phyloP scores from a whole-genome alignment of 2,113 vertebrate species.

The Cyprinodon brontotheroides region DNA sequence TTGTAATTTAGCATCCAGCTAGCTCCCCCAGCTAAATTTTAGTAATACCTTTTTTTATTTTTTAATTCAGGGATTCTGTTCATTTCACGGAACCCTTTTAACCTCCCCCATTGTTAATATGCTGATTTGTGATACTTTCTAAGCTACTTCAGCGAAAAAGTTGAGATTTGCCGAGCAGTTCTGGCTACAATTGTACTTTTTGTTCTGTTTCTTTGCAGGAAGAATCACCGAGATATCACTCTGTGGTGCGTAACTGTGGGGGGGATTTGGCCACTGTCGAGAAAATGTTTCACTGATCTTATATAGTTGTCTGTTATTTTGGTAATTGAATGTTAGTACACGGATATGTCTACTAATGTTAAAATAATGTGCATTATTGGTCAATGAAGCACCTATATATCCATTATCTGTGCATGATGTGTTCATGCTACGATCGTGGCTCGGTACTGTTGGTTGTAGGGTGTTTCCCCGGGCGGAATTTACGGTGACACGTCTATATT shows the following conservation, averaged over 20 bases:
- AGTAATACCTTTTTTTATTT: slow-evolving; percentile 19
- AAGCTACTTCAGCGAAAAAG: slow-evolving; percentile 38
- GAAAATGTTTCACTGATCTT: slow-evolving; percentile 35
- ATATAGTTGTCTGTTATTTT: slow-evolving; percentile 10
- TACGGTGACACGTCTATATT: slow-evolving; percentile 70
- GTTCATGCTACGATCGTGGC: not conserved
- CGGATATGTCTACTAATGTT: not conserved
- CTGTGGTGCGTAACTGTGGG: slow-evolving; percentile 79
- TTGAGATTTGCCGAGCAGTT: slow-evolving; percentile 50
- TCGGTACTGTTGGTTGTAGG: slow-evolving; percentile 45
- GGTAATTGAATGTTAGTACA: not conserved
- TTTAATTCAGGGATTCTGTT: slow-evolving; percentile 22
- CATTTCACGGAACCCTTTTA: slow-evolving; percentile 7
- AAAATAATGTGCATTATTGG: not conserved
- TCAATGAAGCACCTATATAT: not conserved
- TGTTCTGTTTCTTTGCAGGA: slow-evolving; percentile 81
- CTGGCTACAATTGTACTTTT: slow-evolving; percentile 78
- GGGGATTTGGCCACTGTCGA: slow-evolving; percentile 57
- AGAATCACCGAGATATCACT: slow-evolving; percentile 80
- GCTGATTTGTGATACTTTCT: slow-evolving; percentile 15
- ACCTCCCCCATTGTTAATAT: not conserved
- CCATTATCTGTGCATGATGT: not conserved
- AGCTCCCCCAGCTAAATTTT: slow-evolving; percentile 63
- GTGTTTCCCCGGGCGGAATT: slow-evolving; percentile 59
- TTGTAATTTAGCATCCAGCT: slow-evolving; percentile 51